Percentiles rank a stretch among this genome's conserved stretches.
These are phyloP conservation scores for Parus major DNA, from an alignment of 2,113 vertebrate genomes.

Conservation along the genomic window DNA sequence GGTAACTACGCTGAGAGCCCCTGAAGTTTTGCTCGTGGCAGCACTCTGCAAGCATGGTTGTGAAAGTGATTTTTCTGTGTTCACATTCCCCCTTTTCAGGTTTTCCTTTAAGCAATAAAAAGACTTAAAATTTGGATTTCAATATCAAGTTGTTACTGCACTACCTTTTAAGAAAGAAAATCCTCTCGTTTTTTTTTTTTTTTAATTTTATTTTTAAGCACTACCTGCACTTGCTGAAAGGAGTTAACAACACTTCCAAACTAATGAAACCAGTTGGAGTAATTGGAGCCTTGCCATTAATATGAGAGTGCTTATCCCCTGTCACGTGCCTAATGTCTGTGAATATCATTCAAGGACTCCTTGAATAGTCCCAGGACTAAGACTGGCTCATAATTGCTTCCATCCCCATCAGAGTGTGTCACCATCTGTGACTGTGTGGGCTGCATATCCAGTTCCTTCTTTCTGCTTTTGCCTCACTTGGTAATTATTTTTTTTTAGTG, in stretches of 20 bases:
- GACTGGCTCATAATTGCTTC: constrained; percentile 27
- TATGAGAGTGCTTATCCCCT: neutral
- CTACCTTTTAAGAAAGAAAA: neutral
- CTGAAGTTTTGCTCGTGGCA: neutral
- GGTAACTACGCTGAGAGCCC: neutral
- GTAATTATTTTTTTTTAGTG: neutral
- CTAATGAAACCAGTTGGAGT: constrained; percentile 2
- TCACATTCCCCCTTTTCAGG: neutral
- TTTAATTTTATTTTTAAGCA: neutral
- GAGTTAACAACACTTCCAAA: neutral
- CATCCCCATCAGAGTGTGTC: constrained; percentile 24
- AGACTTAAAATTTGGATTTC: neutral
- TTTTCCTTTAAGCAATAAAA: neutral
- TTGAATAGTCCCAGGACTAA: constrained; percentile 27
- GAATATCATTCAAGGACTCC: constrained; percentile 47
- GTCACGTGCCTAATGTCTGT: neutral
- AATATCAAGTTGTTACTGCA: neutral
- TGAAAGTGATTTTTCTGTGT: neutral
- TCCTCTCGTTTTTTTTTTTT: neutral
- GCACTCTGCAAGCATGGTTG: neutral
- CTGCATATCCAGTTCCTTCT: neutral
- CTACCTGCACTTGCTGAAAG: neutral
- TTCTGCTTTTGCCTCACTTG: constrained; percentile 8
- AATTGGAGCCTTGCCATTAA: constrained; percentile 22
- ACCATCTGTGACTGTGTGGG: constrained; percentile 24